These are phyloP conservation scores for Arvicanthis niloticus DNA, from an alignment of 2,113 vertebrate species.

Conservation along the genomic window DNA sequence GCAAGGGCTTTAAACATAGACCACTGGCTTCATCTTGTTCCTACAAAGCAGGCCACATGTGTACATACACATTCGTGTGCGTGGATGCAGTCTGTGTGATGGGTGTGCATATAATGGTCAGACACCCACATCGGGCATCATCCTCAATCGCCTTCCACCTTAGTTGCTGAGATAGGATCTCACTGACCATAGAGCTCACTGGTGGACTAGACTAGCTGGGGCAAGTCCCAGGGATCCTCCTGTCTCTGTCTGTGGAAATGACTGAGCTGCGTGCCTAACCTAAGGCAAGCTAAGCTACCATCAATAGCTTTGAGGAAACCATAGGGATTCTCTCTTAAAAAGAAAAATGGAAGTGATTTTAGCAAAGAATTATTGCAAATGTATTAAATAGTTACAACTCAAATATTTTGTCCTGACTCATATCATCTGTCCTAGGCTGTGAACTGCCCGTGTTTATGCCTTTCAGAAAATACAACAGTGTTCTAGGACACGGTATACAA, in stretches of 20 bases:
- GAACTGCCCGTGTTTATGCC: not conserved
- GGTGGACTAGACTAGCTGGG: not conserved
- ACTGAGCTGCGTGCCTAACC: not conserved
- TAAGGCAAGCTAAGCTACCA: not conserved
- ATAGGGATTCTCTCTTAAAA: not conserved
- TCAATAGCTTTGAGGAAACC: slow-evolving; percentile 10
- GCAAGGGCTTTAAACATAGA: not conserved
- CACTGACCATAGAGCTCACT: not conserved
- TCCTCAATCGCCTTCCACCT: not conserved
- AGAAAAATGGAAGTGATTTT: slow-evolving; percentile 16
- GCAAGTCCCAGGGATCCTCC: not conserved
- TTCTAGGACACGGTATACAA: not conserved
- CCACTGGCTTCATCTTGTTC: not conserved
- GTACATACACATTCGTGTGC: not conserved
- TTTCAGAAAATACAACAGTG: not conserved
- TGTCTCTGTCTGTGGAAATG: not conserved
- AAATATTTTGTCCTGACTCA: not conserved
- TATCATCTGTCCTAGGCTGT: not conserved
- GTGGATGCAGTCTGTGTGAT: not conserved
- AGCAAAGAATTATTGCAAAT: slow-evolving; percentile 34
- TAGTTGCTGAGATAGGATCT: not conserved
- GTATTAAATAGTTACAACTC: slow-evolving; percentile 43
- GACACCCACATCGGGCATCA: too few relatives aligned
- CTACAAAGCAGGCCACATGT: not conserved
- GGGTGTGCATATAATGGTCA: not conserved